Base-by-base conservation (phyloP, 2,797 vertebrate genomes). In the Darevskia mixta region DNA sequence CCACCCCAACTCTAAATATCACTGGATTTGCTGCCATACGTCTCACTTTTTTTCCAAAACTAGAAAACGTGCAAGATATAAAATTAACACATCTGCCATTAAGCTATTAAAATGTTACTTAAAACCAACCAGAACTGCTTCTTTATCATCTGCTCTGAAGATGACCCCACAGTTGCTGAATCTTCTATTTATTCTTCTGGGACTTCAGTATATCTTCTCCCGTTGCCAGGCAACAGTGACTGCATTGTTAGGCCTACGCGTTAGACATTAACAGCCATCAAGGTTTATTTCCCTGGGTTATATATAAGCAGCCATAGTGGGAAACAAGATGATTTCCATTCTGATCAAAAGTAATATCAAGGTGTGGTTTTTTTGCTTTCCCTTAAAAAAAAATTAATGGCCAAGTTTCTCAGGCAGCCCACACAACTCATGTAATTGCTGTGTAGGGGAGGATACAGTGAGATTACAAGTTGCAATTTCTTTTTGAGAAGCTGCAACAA, bases 141-240 rank as follows among this genome's bases (percentile, higher is more conserved):
- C 85, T 23, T 78, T 27, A 88, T 87, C 35, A 1, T 25, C 88
- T 89, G 85, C 72, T 80, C 90, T 88, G 72, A 90, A 93, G 86
- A 93, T 25, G 61, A 94, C 69, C 89, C 91, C 71, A 80, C 71
- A 76, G 27, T 90, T 91, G 91, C n/a, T 85, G 78, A 85, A 92
- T 82, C 79, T 82, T 84, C 75, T n/a, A 0, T 76, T 89, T 17
- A 67, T 80, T 43, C 82, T 92, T 85, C 71, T 75, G 86, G 82
- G 90, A 79, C 82, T 90, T 93, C 78, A 81, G 91, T 77, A 86
- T 92, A 87, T 88, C 87, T 83, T 95, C 75, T 83, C 6, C 1
- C 0, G 95, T 95, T 96, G 92, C 93, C 91, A 91, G 88, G 96
- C 93, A 96, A 96, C 93, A 20, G 0, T 27, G 80, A 86, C 86